Evolutionary conservation across 1,140 invertebrate genomes (phyloP).

Genomic region (Camponotus pennsylvanicus): DNA sequence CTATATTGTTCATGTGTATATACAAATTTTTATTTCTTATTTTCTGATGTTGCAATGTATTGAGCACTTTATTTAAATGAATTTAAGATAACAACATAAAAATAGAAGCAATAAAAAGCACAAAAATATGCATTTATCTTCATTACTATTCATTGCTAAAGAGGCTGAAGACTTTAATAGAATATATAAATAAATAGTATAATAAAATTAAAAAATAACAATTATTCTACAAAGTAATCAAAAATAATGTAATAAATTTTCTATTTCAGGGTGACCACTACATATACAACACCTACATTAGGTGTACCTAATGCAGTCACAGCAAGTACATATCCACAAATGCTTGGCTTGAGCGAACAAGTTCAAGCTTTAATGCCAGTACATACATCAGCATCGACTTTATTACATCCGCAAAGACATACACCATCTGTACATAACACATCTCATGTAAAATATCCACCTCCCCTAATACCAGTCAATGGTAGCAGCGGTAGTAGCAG

Average conservation of each 20-base stretch:
- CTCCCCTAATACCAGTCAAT: conserved; percentile 87
- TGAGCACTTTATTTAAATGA: conserved; percentile 23
- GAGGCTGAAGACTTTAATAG: conserved; percentile 10
- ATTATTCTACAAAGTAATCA: neutral
- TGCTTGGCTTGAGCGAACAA: conserved; percentile 84
- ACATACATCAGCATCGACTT: conserved; percentile 78
- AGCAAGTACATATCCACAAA: conserved; percentile 83
- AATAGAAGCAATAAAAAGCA: neutral
- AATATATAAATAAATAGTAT: neutral
- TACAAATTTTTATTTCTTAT: conserved; percentile 9
- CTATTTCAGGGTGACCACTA: conserved; percentile 85
- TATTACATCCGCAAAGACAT: conserved; percentile 84
- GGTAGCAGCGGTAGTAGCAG: conserved; percentile 74
- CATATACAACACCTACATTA: conserved; percentile 84
- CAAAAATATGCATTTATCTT: neutral
- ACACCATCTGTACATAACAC: conserved; percentile 83
- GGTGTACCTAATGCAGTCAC: conserved; percentile 83
- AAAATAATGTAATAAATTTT: conserved; percentile 42
- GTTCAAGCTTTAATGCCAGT: conserved; percentile 84
- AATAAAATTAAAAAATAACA: neutral
- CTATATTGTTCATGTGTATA: neutral
- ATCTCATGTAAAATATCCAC: conserved; percentile 86
- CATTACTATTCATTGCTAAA: conserved; percentile 12
- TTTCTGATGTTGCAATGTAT: conserved; percentile 16
- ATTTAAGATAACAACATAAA: neutral